Evolutionary conservation across 2,797 vertebrate species (phyloP).

Genomic region (Silurus lanzhouensis): DNA sequence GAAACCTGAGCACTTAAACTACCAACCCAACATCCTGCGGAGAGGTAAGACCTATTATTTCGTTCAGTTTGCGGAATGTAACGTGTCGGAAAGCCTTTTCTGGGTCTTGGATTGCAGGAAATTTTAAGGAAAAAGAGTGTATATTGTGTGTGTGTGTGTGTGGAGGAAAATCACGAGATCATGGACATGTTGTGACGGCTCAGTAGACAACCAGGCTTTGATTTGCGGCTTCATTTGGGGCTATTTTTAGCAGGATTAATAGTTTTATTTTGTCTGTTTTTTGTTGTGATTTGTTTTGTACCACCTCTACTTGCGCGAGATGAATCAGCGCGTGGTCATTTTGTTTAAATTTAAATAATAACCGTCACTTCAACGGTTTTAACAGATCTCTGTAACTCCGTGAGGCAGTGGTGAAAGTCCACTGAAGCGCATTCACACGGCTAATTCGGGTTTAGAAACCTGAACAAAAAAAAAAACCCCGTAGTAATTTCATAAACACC

Average conservation of each 20-base stretch:
- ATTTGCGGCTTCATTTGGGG: not conserved
- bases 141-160: no score
- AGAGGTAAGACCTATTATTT: not conserved
- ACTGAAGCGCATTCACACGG: not conserved
- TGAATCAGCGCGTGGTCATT: not conserved
- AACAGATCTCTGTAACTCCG: not conserved
- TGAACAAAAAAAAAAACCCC: not conserved
- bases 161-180: constrained; percentile 52
- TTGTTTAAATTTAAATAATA: not conserved
- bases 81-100: no score
- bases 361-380: not conserved
- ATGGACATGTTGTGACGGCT: constrained; percentile 8
- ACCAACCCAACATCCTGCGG: not conserved
- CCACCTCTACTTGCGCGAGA: not conserved
- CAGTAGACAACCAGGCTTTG: not conserved
- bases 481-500: not conserved
- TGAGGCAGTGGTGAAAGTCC: no score
- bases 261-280: no score
- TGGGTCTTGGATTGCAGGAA: not conserved
- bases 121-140: not conserved
- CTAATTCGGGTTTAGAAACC: not conserved
- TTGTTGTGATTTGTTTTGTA: no score
- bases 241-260: no score
- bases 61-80: not conserved
- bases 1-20: not conserved